phyloP scores from a whole-genome alignment of 2,113 vertebrate genomes.

The Chloropsis cyanopogon region DNA sequence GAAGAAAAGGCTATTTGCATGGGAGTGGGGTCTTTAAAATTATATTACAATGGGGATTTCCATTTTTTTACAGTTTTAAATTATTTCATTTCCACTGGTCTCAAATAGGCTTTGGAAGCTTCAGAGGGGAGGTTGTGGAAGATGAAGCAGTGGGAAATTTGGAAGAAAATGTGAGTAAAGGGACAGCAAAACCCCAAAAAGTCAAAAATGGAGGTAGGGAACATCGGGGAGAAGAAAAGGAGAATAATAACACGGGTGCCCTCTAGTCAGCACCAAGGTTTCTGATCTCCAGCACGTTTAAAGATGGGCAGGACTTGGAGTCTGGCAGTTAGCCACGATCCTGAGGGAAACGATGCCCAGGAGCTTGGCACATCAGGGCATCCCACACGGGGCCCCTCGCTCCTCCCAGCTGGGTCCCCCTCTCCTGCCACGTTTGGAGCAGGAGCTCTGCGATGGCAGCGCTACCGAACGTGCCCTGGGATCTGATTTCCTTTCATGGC shows the following conservation, averaged over 20 bases:
- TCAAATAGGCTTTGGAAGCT: background rate
- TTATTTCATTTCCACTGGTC: background rate
- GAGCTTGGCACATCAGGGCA: background rate
- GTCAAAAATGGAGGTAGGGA: background rate
- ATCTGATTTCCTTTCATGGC: constrained; percentile 49
- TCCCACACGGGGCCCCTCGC: accelerated
- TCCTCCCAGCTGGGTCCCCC: background rate
- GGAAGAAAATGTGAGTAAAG: background rate
- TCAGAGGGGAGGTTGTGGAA: background rate
- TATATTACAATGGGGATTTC: background rate
- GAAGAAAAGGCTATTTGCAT: background rate
- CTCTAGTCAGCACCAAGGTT: background rate
- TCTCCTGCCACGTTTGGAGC: background rate
- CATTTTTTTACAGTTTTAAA: background rate
- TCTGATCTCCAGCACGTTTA: background rate
- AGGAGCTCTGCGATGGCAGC: background rate
- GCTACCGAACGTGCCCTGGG: background rate
- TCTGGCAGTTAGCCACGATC: accelerated
- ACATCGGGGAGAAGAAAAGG: background rate
- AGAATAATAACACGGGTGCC: background rate
- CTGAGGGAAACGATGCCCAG: background rate
- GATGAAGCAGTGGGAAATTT: background rate
- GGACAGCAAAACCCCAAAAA: background rate
- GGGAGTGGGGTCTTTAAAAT: background rate
- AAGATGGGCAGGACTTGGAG: background rate